Conservation (phyloP, 2,113 vertebrate genomes). For the Turdus rufiventris region DNA sequence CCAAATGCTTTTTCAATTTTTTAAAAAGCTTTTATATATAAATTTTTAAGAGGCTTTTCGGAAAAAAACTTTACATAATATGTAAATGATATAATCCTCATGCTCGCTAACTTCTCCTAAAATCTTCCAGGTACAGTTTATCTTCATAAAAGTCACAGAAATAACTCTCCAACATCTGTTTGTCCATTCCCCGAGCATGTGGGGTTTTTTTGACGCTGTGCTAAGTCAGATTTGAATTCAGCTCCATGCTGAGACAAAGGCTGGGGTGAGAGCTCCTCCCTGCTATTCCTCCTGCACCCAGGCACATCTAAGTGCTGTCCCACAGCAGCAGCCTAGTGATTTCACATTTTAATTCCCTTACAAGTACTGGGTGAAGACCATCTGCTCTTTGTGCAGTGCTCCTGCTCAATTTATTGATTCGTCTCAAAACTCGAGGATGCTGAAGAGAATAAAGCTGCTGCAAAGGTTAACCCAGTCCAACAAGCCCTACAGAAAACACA, state of each 20-base stretch:
- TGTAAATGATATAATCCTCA: not conserved
- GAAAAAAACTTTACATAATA: not conserved
- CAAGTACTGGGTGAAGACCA: not conserved
- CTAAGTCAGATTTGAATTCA: not conserved
- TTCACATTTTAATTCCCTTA: slow-evolving; percentile 1
- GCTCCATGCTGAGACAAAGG: not conserved
- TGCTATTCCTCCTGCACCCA: not conserved
- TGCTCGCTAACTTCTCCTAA: not conserved
- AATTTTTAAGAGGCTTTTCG: not conserved
- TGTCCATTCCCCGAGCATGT: not conserved
- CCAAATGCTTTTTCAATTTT: not conserved
- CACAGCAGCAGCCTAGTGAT: slow-evolving; percentile 11
- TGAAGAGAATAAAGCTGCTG: not conserved
- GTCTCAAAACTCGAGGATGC: not conserved
- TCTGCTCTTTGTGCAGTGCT: not conserved
- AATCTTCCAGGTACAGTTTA: not conserved
- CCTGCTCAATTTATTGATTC: slow-evolving; percentile 29
- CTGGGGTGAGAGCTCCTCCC: not conserved
- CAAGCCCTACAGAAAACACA: not conserved
- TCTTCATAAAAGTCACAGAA: not conserved
- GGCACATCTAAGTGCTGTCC: not conserved
- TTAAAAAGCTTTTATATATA: not conserved
- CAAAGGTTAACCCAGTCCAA: slow-evolving; percentile 15
- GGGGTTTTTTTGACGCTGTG: not conserved
- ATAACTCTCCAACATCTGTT: not conserved